phyloP scores from a whole-genome alignment of 92 coral and sea anemone species.

The Bergia sp. region DNA sequence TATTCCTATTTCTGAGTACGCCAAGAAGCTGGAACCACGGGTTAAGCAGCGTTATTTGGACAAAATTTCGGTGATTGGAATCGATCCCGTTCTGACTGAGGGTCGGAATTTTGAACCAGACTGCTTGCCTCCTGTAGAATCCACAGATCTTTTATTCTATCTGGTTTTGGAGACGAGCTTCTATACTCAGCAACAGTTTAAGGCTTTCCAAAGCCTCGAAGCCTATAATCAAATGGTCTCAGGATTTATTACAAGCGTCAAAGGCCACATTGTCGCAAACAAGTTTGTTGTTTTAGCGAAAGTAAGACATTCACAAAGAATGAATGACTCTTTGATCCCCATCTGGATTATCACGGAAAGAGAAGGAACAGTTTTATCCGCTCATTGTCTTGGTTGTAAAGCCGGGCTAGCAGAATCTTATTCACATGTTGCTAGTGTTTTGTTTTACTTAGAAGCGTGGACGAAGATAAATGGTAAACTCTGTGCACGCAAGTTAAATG shows the following conservation, averaged over 20 bases:
- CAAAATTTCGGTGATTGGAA: slow-evolving; percentile 3
- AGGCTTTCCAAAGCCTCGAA: slow-evolving; percentile 52
- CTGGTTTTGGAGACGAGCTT: slow-evolving; percentile 64
- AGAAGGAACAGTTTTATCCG: slow-evolving; percentile 27
- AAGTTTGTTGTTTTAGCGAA: too few species aligned
- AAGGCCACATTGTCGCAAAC: too few species aligned
- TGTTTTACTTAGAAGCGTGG: slow-evolving; percentile 41
- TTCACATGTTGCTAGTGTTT: slow-evolving; percentile 45
- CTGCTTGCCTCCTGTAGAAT: slow-evolving; percentile 68
- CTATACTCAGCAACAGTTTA: slow-evolving; percentile 54
- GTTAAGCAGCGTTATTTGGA: slow-evolving; percentile 1
- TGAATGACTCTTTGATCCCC: slow-evolving; percentile 36
- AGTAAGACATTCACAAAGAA: background rate
- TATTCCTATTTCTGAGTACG: slow-evolving; percentile 2
- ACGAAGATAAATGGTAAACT: slow-evolving; percentile 27
- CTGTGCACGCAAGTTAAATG: slow-evolving; percentile 43
- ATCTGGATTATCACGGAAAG: slow-evolving; percentile 34
- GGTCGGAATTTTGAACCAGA: slow-evolving; percentile 21
- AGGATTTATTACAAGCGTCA: slow-evolving; percentile 49
- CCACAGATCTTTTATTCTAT: slow-evolving; percentile 53
- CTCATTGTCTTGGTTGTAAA: slow-evolving; percentile 47
- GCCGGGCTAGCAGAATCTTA: slow-evolving; percentile 49
- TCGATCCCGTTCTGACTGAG: background rate
- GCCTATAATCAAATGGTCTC: slow-evolving; percentile 67
- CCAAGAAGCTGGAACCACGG: background rate